A percentile compares a stretch with the other conserved stretches of the same genome.
Conservation (phyloP, 2,888 invertebrate species). For the Drosophila pseudotakahashii region DNA sequence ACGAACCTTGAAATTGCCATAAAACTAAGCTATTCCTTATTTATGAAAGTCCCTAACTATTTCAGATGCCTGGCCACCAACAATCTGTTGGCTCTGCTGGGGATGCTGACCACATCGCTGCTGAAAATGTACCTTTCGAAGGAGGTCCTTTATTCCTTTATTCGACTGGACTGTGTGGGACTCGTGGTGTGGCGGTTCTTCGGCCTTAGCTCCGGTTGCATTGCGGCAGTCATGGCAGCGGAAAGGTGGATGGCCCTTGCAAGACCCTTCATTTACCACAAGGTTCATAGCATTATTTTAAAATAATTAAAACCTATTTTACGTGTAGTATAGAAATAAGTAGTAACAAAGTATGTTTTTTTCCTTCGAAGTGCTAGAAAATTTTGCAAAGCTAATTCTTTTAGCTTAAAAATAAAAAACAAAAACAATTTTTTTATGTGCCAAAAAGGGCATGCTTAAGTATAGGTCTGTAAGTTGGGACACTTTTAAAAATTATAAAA, state of each 20-base stretch:
- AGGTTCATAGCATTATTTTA: conserved; percentile 82
- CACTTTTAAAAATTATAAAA: too few species aligned
- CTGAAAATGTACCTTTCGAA: conserved; percentile 85
- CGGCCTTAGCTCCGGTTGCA: conserved; percentile 94
- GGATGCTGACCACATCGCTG: conserved; percentile 90
- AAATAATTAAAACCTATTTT: background rate
- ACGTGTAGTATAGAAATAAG: too few species aligned
- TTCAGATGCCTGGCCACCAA: conserved; percentile 90
- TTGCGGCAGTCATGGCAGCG: conserved; percentile 94
- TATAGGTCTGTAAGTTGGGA: too few species aligned
- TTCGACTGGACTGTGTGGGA: conserved; percentile 81
- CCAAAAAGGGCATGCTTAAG: too few species aligned
- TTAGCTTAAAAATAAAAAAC: too few species aligned
- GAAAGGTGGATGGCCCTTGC: conserved; percentile 95
- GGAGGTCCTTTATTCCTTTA: conserved; percentile 70
- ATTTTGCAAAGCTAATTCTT: too few species aligned
- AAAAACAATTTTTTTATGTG: too few species aligned
- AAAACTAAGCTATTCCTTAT: conserved; percentile 25
- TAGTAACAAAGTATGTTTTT: too few species aligned
- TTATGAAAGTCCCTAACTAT: conserved; percentile 39
- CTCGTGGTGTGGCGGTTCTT: conserved; percentile 91
- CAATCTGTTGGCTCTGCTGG: conserved; percentile 91
- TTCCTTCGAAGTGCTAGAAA: too few species aligned
- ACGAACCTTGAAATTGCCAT: conserved; percentile 30
- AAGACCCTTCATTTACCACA: conserved; percentile 93